Evolutionary conservation across 2,797 vertebrate species (phyloP).

Genomic region (Borostomias antarcticus): DNA sequence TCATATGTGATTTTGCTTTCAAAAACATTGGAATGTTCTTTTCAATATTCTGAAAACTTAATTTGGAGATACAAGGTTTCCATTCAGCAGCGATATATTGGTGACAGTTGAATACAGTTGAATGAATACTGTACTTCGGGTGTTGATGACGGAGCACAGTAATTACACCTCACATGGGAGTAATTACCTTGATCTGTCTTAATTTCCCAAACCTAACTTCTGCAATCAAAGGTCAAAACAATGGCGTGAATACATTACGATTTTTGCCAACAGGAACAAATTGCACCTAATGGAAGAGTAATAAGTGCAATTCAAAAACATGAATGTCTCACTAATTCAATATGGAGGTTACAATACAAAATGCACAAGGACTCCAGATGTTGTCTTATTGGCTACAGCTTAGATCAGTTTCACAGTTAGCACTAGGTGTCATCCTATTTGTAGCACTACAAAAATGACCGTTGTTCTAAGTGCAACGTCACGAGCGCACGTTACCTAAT

Average conservation of each 20-base stretch:
- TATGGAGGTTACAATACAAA: not conserved
- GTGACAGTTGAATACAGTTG: too few relatives aligned
- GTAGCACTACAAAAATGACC: too few relatives aligned
- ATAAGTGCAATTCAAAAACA: slow-evolving; percentile 42
- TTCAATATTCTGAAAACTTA: too few relatives aligned
- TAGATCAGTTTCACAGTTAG: not conserved
- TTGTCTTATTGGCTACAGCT: too few relatives aligned
- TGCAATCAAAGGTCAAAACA: slow-evolving; percentile 29
- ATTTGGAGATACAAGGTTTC: too few relatives aligned
- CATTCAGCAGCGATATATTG: too few relatives aligned
- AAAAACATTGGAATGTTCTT: too few relatives aligned
- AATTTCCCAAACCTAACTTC: slow-evolving; percentile 33
- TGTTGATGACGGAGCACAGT: not conserved
- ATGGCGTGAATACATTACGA: slow-evolving; percentile 29
- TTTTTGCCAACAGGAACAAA: slow-evolving; percentile 41
- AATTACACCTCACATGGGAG: slow-evolving; percentile 1
- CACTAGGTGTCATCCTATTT: not conserved
- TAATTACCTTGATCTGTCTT: slow-evolving; percentile 7
- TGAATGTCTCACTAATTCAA: not conserved
- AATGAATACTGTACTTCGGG: not conserved
- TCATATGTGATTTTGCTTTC: too few relatives aligned
- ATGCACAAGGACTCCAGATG: not conserved
- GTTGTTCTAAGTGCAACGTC: too few relatives aligned
- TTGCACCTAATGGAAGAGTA: slow-evolving; percentile 30
- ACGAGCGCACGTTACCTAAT: too few relatives aligned